Evolutionary conservation across 2,113 vertebrate genomes (phyloP).

Genomic region (Notothenia coriiceps): DNA sequence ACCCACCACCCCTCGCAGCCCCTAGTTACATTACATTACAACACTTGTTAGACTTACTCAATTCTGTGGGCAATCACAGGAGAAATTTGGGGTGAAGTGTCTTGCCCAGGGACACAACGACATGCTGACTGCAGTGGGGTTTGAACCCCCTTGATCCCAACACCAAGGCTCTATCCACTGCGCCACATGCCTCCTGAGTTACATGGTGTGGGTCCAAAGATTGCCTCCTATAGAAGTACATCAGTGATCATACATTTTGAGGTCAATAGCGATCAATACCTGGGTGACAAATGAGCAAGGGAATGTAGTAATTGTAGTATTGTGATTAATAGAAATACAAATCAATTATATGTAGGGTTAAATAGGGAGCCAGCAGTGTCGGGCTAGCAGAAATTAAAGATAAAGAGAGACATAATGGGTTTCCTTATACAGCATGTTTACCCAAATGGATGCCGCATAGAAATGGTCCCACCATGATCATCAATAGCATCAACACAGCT

Average conservation of each 20-base stretch:
- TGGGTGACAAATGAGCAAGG: slow-evolving; percentile 9
- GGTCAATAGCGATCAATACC: slow-evolving; percentile 29
- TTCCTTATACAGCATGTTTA: slow-evolving; percentile 33
- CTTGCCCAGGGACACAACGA: too few relatives aligned
- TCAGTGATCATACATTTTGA: slow-evolving; percentile 11
- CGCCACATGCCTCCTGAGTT: slow-evolving; percentile 42
- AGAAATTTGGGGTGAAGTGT: too few relatives aligned
- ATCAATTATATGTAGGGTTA: slow-evolving; percentile 6
- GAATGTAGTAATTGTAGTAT: slow-evolving; percentile 9
- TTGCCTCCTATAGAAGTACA: slow-evolving; percentile 71
- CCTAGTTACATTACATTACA: slow-evolving; percentile 54
- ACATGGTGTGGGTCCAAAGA: slow-evolving; percentile 80
- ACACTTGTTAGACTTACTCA: too few relatives aligned
- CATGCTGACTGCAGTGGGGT: too few relatives aligned
- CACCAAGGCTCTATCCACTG: too few relatives aligned
- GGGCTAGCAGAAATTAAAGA: too few relatives aligned
- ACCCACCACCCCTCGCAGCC: slow-evolving; percentile 80
- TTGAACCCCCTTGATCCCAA: too few relatives aligned
- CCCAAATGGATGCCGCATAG: slow-evolving; percentile 79
- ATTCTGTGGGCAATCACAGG: too few relatives aligned
- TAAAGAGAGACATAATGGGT: background rate
- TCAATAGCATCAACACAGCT: slow-evolving; percentile 58
- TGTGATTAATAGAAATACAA: slow-evolving; percentile 17
- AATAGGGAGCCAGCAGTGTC: background rate
- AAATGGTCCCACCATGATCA: slow-evolving; percentile 82